Evolutionary conservation across 1,140 invertebrate species (phyloP), one percentile per base, ranked within the genome.

Genomic region (Argopecten irradians): DNA sequence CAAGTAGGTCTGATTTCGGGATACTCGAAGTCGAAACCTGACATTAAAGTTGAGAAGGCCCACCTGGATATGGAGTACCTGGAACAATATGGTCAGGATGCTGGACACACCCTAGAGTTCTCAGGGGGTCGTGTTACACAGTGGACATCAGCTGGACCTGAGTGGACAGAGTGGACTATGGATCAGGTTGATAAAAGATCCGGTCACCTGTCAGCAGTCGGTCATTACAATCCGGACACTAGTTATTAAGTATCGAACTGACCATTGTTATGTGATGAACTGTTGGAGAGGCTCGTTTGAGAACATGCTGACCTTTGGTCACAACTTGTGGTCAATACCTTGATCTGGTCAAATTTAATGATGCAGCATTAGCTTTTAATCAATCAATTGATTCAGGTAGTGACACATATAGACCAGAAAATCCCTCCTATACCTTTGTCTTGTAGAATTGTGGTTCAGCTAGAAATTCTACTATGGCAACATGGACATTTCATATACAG

Each of bases 21-120:
- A 71, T 11, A 71, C 22, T 71, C 28, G 55, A 71, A 71, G 55
- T 71, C 28, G 55, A 71, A 71, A 71, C 55, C 8, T 71, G 55
- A 28, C 55, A 71, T 71, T 71, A 71, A 71, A 71, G 1, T 71
- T 71, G 55, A 71, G 55, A 71, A 71, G n/a, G 55, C 55, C 14
- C 55, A 71, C 55, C 55, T 71, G 55, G n/a, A 71, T 28, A 28
- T n/a, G 22, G 55, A 71, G 22, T 28, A 16, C 55, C 55, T 71
- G 55, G 55, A 71, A 71, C 55, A 71, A 71, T 71, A 71, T 71
- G 55, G 55, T 3, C 55, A 71, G 55, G 55, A 71, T 71, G n/a
- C 3, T 16, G 55, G n/a, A 71, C 55, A 71, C 55, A 28, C 55
- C n/a, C 55, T 1, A 71, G 22, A n/a, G 55, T 71, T 71, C 55